Base-by-base conservation (phyloP, 2,888 invertebrate genomes). In the Andricus quercusramuli region DNA sequence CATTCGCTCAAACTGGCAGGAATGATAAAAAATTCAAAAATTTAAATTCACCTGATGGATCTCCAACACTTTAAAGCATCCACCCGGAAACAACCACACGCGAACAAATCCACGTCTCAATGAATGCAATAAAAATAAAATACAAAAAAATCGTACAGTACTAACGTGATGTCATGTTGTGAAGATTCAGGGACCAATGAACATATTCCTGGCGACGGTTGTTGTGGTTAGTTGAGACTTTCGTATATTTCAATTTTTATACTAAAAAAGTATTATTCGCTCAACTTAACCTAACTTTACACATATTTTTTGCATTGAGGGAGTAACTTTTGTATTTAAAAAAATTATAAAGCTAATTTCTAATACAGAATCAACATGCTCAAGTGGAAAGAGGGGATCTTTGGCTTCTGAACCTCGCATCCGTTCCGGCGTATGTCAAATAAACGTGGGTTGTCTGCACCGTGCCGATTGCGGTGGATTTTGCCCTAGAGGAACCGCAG, bases 381-480 rank as follows among this genome's bases (percentile, higher is more conserved):
- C 82, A 4, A 79, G 67, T 47, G 83, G 81, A 59, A 82, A 68
- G 47, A 82, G 47, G 56, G 84, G 84, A 44, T 85, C 85, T 80
- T 77, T 77, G 15, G 74, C 83, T 41, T 81, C 82, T 0, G 85
- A 84, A 77, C 79, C 86, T 8, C 78, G 83, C 78, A 86, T 85
- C 25, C 86, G 87, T 4, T 85, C 85, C 15, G 90, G 89, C 66
- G 80, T 82, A 25, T 90, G 90, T 82, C 88, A 87, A 76, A 84
- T 64, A 37, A 88, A 87, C 81, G 86, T 84, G 22, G 88, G 86
- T 76, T 89, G 86, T 67, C 68, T 85, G 41, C 82, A 86, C 82
- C 83, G 86, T 15, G 77, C 79, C 29, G 85, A 86, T 78, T 89
- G 89, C 80, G 86, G 86, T 29, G 87, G 86, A 32, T 82, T 85